phyloP scores from a whole-genome alignment of 2,113 vertebrate genomes.

The Prionailurus bengalensis region DNA sequence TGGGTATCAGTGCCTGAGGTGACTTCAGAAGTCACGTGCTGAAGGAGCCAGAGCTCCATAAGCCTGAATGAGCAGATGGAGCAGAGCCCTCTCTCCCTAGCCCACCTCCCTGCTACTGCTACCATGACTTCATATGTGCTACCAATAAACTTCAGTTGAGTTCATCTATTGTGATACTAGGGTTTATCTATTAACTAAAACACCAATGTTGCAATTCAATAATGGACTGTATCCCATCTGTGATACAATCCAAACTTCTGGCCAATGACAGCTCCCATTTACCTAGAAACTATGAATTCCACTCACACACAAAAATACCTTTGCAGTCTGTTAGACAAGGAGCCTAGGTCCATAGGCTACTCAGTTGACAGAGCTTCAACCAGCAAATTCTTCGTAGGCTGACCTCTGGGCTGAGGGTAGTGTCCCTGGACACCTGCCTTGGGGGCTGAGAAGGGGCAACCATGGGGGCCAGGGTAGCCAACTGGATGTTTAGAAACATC shows the following conservation, averaged over 20 bases:
- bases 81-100: background rate
- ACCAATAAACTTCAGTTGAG: background rate
- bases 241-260: background rate
- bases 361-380: background rate
- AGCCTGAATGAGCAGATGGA: background rate
- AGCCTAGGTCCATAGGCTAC: background rate
- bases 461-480: rapidly evolving
- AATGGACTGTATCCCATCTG: background rate
- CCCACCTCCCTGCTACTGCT: too few species aligned
- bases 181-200: background rate
- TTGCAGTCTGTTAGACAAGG: too few species aligned
- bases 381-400: background rate
- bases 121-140: background rate
- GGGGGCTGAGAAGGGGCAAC: background rate
- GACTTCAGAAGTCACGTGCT: background rate
- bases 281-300: background rate
- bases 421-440: too few species aligned
- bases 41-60: background rate
- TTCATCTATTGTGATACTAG: background rate
- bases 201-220: background rate
- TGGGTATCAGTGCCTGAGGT: background rate
- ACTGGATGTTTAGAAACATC: background rate
- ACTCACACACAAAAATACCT: background rate
- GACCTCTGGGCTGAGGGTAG: background rate
- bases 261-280: background rate